These are phyloP conservation scores for Cybosia mesomella DNA, from an alignment of 2,888 invertebrate genomes.

Conservation along the genomic window DNA sequence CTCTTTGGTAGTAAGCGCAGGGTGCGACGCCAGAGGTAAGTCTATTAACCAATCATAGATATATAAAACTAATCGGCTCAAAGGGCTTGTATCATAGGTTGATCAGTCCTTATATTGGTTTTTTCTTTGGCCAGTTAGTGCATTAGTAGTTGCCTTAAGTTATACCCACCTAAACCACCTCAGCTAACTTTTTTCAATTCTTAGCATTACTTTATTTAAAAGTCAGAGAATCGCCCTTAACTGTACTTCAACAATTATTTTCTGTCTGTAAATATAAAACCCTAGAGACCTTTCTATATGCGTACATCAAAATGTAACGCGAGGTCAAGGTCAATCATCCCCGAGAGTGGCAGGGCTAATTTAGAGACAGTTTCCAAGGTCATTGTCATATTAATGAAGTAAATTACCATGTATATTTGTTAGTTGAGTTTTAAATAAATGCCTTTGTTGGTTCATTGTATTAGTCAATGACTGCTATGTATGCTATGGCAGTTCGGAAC, in stretches of 20 bases:
- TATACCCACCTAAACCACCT: background rate
- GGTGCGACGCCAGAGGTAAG: no score
- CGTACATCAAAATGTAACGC: conserved; percentile 24
- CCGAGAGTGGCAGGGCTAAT: conserved; percentile 44
- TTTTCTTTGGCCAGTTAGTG: no score
- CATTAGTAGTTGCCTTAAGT: no score
- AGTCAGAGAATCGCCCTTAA: background rate
- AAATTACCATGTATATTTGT: conserved; percentile 14
- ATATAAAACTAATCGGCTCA: no score
- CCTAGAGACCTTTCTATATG: conserved; percentile 15
- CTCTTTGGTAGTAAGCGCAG: no score
- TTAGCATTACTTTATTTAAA: background rate
- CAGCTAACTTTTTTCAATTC: background rate
- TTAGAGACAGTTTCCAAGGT: conserved; percentile 58
- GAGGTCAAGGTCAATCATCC: conserved; percentile 24
- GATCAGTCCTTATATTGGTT: no score
- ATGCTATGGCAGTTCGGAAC: no score
- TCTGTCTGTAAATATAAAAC: conserved; percentile 11
- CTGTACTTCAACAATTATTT: background rate
- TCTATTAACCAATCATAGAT: no score
- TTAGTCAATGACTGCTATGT: no score
- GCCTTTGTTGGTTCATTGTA: conserved; percentile 13
- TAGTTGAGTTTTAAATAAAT: conserved; percentile 14
- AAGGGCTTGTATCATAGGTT: no score
- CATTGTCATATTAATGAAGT: conserved; percentile 37